A percentile compares a stretch with the other conserved stretches of the same genome.
phyloP scores from a whole-genome alignment of 2,113 vertebrate species.

The Megaceryle maxima region DNA sequence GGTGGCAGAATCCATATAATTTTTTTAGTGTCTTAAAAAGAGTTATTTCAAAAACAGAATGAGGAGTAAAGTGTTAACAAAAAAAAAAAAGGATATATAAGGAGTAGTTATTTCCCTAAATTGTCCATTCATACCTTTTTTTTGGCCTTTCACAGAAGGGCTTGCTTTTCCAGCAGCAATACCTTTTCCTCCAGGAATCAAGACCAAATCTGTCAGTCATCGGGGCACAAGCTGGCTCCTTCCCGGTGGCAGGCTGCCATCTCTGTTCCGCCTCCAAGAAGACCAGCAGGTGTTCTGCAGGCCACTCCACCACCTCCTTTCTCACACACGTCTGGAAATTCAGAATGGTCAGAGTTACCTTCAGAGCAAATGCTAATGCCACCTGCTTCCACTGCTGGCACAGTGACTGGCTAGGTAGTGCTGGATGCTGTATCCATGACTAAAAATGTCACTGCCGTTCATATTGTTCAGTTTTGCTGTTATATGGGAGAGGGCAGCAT shows the following conservation, averaged over 20 bases:
- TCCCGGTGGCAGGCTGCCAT: constrained; percentile 3
- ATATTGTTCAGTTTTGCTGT: not conserved
- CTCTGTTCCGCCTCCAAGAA: not conserved
- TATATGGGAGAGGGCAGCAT: not conserved
- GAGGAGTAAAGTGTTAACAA: not conserved
- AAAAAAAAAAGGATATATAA: not conserved
- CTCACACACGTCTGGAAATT: not conserved
- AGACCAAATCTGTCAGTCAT: constrained; percentile 46
- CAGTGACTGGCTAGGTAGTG: not conserved
- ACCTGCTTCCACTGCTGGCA: not conserved
- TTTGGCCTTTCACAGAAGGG: not conserved
- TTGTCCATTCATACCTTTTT: constrained; percentile 19
- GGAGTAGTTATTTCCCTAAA: not conserved
- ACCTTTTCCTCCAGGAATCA: constrained; percentile 1
- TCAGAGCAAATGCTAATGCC: not conserved
- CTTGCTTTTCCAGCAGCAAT: constrained; percentile 18
- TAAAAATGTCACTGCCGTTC: not conserved
- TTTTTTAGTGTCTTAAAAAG: constrained; percentile 33
- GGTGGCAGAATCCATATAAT: not conserved
- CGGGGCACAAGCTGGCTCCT: constrained; percentile 21
- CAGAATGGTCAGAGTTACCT: not conserved
- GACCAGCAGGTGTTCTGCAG: not conserved
- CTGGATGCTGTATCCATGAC: not conserved
- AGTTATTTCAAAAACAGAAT: not conserved
- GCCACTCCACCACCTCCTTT: not conserved